phyloP scores from a whole-genome alignment of 2,888 invertebrate species.

The Rotaria socialis region DNA sequence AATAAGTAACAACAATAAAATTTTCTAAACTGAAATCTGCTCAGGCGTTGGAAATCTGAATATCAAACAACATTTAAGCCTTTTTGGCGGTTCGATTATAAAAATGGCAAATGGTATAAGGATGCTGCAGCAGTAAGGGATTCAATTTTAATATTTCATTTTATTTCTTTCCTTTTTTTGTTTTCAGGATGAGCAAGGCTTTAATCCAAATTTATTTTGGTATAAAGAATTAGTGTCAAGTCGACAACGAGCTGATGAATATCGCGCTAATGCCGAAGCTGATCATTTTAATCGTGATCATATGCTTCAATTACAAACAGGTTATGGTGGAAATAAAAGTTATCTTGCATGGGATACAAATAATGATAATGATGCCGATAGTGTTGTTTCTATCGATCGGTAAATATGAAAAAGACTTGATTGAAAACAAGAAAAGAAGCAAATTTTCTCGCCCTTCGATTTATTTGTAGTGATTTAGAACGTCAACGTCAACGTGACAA shows the following conservation, averaged over 20 bases:
- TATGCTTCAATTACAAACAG: constrained; percentile 7
- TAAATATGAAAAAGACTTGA: neutral
- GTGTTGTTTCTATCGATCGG: constrained; percentile 18
- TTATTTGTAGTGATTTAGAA: neutral
- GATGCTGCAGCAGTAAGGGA: constrained; percentile 51
- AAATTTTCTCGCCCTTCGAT: too few species aligned
- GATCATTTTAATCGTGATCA: constrained; percentile 32
- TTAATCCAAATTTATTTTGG: constrained; percentile 37
- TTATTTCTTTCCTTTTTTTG: neutral
- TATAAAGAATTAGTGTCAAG: constrained; percentile 20
- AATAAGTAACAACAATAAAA: neutral
- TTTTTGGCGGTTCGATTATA: constrained; percentile 52
- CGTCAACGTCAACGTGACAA: neutral
- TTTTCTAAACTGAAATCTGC: too few species aligned
- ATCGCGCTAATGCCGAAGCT: neutral
- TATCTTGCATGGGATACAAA: neutral
- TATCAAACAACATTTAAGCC: constrained; percentile 54
- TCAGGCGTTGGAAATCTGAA: constrained; percentile 52
- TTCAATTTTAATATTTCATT: too few species aligned
- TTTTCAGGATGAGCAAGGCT: neutral
- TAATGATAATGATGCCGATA: constrained; percentile 1
- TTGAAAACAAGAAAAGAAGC: too few species aligned
- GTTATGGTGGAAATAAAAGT: neutral
- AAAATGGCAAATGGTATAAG: constrained; percentile 55
- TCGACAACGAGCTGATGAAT: constrained; percentile 18